A percentile compares a stretch with the other conserved stretches of the same genome.
phyloP scores from a whole-genome alignment of 2,797 vertebrate species.

The Poecilia picta region DNA sequence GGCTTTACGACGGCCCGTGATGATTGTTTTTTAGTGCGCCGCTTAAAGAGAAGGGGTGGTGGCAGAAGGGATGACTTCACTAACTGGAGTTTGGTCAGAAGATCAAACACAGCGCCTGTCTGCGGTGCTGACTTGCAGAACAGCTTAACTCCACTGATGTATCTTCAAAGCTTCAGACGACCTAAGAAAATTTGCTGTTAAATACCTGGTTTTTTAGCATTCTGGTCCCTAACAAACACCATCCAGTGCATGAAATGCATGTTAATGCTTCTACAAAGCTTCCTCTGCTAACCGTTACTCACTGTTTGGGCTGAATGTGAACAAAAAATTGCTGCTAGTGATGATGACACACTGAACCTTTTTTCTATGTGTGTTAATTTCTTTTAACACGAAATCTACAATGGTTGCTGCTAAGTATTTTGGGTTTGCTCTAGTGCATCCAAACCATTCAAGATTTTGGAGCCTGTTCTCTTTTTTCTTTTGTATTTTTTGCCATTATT shows the following conservation, averaged over 20 bases:
- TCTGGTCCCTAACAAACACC: not conserved
- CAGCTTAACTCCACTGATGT: constrained; percentile 29
- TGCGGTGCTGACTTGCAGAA: constrained; percentile 12
- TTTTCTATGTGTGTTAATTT: not conserved
- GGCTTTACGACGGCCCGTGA: constrained; percentile 50
- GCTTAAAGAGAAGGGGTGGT: constrained; percentile 51
- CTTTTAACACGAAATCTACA: not conserved
- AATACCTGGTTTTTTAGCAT: not conserved
- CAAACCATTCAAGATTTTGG: no score
- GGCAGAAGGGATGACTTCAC: constrained; percentile 61
- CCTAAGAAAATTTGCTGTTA: not conserved
- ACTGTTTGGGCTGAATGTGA: not conserved
- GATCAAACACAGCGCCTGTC: constrained; percentile 53
- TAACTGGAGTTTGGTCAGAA: constrained; percentile 53
- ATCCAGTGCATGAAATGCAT: not conserved
- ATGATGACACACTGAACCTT: not conserved
- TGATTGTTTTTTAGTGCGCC: constrained; percentile 77
- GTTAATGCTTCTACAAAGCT: not conserved
- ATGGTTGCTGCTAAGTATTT: not conserved
- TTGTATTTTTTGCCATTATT: no score
- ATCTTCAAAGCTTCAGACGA: constrained; percentile 45
- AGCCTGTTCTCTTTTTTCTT: no score
- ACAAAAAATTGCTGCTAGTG: not conserved
- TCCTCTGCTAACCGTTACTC: not conserved
- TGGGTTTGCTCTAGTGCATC: not conserved